phyloP scores from a whole-genome alignment of 2,113 vertebrate species.

The Lophotis ruficrista region DNA sequence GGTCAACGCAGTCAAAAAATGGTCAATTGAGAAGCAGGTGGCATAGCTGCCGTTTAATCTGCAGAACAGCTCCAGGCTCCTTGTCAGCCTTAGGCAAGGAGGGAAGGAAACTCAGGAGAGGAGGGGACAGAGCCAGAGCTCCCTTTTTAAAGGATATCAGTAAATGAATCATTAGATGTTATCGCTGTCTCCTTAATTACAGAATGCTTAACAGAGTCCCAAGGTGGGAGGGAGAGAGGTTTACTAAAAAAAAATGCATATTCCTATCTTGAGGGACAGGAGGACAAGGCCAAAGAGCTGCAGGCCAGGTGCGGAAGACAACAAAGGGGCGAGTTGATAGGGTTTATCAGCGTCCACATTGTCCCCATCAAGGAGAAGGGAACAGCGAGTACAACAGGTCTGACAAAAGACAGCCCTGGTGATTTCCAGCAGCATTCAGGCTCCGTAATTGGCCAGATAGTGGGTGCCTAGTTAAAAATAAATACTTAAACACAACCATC shows the following conservation, averaged over 20 bases:
- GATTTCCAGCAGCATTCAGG: background rate
- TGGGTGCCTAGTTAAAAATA: background rate
- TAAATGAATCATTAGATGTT: background rate
- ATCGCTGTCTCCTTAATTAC: background rate
- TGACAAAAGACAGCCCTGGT: background rate
- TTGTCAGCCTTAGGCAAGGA: background rate
- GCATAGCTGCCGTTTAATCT: background rate
- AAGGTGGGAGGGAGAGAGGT: background rate
- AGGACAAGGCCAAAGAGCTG: background rate
- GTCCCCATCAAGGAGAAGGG: background rate
- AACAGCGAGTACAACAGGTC: background rate
- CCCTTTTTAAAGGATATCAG: background rate
- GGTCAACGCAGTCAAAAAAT: background rate
- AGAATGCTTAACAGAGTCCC: background rate
- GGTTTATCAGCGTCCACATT: background rate
- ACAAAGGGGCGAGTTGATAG: background rate
- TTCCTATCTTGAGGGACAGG: background rate
- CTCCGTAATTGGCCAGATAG: background rate
- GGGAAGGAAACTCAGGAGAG: background rate
- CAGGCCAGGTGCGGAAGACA: background rate
- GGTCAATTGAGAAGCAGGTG: background rate
- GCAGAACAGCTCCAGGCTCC: background rate
- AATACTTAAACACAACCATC: background rate
- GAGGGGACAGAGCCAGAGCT: background rate
- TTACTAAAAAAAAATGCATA: background rate